phyloP scores from a whole-genome alignment of 2,113 vertebrate genomes.

The Tautogolabrus adspersus region DNA sequence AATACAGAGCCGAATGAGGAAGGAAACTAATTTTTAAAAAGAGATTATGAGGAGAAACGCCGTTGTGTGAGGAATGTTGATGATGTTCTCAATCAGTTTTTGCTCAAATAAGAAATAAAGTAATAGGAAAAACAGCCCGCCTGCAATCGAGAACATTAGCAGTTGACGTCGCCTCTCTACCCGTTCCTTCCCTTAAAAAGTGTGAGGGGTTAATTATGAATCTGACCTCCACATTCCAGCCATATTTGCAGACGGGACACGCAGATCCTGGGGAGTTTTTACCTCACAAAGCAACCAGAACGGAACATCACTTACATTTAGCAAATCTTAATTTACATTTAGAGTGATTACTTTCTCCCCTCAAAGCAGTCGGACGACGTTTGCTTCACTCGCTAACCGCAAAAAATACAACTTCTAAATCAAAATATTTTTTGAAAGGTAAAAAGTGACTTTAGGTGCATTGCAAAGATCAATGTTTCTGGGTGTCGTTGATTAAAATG shows the following conservation, averaged over 20 bases:
- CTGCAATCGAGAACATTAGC: constrained; percentile 23
- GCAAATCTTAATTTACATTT: constrained; percentile 74
- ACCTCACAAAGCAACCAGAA: constrained; percentile 36
- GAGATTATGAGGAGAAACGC: neutral
- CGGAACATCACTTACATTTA: constrained; percentile 47
- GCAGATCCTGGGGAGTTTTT: constrained; percentile 41
- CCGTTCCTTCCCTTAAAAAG: constrained; percentile 27
- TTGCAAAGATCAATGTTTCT: neutral
- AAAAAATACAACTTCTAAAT: neutral
- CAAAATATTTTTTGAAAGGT: neutral
- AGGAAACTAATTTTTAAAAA: neutral
- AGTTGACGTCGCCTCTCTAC: constrained; percentile 20
- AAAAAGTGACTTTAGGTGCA: neutral
- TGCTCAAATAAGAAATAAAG: constrained; percentile 19
- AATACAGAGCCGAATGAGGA: neutral
- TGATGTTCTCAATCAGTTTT: constrained; percentile 23
- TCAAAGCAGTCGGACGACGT: constrained; percentile 36
- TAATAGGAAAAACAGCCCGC: constrained; percentile 23
- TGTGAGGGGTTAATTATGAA: constrained; percentile 73
- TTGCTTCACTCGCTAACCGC: constrained; percentile 2
- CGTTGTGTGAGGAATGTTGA: constrained; percentile 4
- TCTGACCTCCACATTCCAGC: constrained; percentile 61
- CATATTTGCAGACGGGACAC: constrained; percentile 22
- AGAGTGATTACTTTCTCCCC: constrained; percentile 56
- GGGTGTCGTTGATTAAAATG: constrained; percentile 1